Evolutionary conservation across 2,113 vertebrate genomes (phyloP).

Genomic region (Chitala chitala): DNA sequence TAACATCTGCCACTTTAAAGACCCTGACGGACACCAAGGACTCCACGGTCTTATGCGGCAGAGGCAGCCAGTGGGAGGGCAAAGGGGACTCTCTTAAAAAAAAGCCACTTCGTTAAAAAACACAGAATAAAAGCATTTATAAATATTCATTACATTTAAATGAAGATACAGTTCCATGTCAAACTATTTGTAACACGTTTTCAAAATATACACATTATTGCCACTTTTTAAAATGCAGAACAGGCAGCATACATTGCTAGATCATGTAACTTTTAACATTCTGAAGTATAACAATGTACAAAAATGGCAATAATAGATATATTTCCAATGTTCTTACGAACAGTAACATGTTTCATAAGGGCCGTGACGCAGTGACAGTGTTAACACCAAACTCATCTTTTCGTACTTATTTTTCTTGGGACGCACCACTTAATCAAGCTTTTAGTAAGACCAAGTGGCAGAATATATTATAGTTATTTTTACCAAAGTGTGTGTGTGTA

Average conservation of each 20-base stretch:
- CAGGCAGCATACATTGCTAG: slow-evolving; percentile 12
- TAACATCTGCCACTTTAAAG: background rate
- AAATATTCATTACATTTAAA: slow-evolving; percentile 15
- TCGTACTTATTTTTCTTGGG: background rate
- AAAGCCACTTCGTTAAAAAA: background rate
- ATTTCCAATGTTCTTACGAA: slow-evolving; percentile 6
- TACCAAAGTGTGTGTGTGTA: background rate
- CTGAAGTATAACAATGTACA: slow-evolving; percentile 5
- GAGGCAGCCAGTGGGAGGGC: too few relatives aligned
- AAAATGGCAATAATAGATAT: slow-evolving; percentile 24
- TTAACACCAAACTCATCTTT: slow-evolving; percentile 2
- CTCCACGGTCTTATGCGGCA: background rate
- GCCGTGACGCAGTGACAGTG: slow-evolving; percentile 10
- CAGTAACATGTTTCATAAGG: slow-evolving; percentile 22
- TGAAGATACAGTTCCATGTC: slow-evolving; percentile 15
- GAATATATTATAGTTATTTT: background rate
- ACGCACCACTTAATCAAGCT: slow-evolving; percentile 13
- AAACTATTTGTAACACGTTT: slow-evolving; percentile 15
- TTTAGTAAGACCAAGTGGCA: background rate
- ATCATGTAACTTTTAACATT: slow-evolving; percentile 10
- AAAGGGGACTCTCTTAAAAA: background rate
- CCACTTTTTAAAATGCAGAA: slow-evolving; percentile 20
- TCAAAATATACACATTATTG: slow-evolving; percentile 27
- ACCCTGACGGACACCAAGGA: background rate
- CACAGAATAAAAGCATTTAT: slow-evolving; percentile 11